phyloP scores from a whole-genome alignment of 2,113 vertebrate genomes.

The Thomomys bottae region DNA sequence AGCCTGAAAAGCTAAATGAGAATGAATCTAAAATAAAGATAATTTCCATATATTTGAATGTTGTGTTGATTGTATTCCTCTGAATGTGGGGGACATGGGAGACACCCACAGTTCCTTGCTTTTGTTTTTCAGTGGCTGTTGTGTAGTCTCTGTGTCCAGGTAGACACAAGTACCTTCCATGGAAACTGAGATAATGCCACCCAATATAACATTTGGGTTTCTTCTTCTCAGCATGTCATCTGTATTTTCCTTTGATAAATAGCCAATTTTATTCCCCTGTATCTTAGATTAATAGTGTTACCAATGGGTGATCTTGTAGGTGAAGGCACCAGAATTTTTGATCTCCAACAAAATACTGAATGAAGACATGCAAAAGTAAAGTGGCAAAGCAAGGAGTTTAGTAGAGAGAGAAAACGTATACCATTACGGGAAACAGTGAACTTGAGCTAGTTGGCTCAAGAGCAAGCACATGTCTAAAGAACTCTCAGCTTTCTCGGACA shows the following conservation, averaged over 20 bases:
- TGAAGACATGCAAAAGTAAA: no score
- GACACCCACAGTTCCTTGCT: neutral
- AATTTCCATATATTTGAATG: constrained; percentile 71
- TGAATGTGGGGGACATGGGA: constrained; percentile 16
- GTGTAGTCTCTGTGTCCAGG: neutral
- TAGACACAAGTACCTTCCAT: neutral
- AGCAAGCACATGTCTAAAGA: no score
- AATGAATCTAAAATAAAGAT: constrained; percentile 70
- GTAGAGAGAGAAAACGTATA: no score
- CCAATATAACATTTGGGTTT: neutral
- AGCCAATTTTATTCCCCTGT: neutral
- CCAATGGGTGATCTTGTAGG: no score
- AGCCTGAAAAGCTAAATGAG: constrained; percentile 66
- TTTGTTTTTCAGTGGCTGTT: neutral
- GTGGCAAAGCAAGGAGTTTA: no score
- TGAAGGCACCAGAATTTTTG: no score
- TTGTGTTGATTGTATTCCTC: constrained; percentile 19
- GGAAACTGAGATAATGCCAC: neutral
- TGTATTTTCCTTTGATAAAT: neutral
- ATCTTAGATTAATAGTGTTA: neutral
- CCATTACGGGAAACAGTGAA: no score
- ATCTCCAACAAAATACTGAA: no score
- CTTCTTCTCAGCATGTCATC: neutral
- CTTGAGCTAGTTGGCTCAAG: no score
- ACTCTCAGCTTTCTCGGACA: no score